A percentile compares a stretch with the other conserved stretches of the same genome.
These are phyloP conservation scores for Lagodon rhomboides DNA, from an alignment of 2,797 vertebrate species.

Conservation along the genomic window DNA sequence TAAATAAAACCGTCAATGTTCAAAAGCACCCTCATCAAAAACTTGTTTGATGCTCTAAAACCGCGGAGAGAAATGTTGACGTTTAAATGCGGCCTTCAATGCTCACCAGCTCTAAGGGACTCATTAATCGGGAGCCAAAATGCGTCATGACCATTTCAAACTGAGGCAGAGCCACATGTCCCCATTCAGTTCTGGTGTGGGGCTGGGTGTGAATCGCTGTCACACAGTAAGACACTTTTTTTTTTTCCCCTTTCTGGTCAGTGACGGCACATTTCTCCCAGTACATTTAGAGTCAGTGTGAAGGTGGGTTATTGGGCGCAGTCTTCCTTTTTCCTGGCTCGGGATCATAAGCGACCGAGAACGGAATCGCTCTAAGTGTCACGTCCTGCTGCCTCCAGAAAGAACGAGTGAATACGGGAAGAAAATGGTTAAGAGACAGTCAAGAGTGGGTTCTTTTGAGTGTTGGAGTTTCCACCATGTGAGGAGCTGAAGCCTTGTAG, in stretches of 20 bases:
- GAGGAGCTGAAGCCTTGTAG: constrained; percentile 65
- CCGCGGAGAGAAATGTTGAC: constrained; percentile 22
- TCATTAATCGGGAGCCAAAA: constrained; percentile 51
- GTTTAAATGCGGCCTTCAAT: constrained; percentile 27
- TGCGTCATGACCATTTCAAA: constrained; percentile 48
- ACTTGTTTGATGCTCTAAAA: constrained; percentile 17
- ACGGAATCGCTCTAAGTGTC: constrained; percentile 30
- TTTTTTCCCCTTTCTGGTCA: neutral
- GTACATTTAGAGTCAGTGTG: constrained; percentile 16
- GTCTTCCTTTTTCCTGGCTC: constrained; percentile 51
- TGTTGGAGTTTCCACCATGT: constrained; percentile 66
- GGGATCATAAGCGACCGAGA: constrained; percentile 26
- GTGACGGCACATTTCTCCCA: constrained; percentile 29
- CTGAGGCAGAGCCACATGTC: constrained; percentile 40
- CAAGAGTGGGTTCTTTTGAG: constrained; percentile 45
- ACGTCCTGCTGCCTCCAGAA: constrained; percentile 8
- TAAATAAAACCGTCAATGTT: constrained; percentile 30
- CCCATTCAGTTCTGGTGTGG: constrained; percentile 38
- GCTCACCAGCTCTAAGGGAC: constrained; percentile 14
- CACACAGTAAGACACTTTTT: constrained; percentile 17
- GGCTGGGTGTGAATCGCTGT: constrained; percentile 31
- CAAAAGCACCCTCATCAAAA: constrained; percentile 25
- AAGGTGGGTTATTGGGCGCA: constrained; percentile 46
- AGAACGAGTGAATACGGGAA: neutral
- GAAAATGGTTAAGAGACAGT: constrained; percentile 43